These are phyloP conservation scores for Horisme vitalbata DNA, from an alignment of 2,888 invertebrate species.

Conservation along the genomic window DNA sequence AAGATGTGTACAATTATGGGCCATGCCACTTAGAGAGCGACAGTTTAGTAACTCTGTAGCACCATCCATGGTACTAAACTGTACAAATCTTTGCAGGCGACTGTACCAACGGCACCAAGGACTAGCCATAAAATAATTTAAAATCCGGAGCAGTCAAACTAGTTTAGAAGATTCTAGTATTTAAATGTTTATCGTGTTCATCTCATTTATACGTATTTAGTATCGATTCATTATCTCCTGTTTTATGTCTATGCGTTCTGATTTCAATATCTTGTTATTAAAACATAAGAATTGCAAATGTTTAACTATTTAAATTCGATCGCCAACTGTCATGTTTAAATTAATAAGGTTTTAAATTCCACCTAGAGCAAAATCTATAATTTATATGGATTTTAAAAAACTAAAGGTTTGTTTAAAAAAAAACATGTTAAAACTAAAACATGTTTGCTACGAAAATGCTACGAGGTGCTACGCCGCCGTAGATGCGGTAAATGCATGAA, in stretches of 20 bases:
- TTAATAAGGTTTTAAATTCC: too few species aligned
- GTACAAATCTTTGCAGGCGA: too few species aligned
- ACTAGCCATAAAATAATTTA: slow-evolving; percentile 13
- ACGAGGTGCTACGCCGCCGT: slow-evolving; percentile 22
- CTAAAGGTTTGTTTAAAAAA: too few species aligned
- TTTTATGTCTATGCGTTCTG: neutral
- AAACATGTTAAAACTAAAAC: neutral
- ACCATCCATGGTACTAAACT: too few species aligned
- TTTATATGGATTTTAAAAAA: too few species aligned
- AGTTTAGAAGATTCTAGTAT: slow-evolving; percentile 17
- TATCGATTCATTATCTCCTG: slow-evolving; percentile 5
- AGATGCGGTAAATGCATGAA: neutral
- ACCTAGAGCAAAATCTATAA: neutral
- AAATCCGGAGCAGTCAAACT: slow-evolving; percentile 17
- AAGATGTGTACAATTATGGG: too few species aligned
- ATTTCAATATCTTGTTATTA: neutral
- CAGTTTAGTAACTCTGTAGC: too few species aligned
- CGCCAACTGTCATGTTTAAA: neutral
- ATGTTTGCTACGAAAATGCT: slow-evolving; percentile 24
- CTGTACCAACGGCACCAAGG: too few species aligned
- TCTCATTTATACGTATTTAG: slow-evolving; percentile 6
- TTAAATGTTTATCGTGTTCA: slow-evolving; percentile 3
- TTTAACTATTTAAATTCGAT: neutral
- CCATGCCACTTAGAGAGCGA: too few species aligned
- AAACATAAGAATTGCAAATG: slow-evolving; percentile 1